Evolutionary conservation across 2,797 vertebrate genomes (phyloP).

Genomic region (Arctocebus calabarensis): DNA sequence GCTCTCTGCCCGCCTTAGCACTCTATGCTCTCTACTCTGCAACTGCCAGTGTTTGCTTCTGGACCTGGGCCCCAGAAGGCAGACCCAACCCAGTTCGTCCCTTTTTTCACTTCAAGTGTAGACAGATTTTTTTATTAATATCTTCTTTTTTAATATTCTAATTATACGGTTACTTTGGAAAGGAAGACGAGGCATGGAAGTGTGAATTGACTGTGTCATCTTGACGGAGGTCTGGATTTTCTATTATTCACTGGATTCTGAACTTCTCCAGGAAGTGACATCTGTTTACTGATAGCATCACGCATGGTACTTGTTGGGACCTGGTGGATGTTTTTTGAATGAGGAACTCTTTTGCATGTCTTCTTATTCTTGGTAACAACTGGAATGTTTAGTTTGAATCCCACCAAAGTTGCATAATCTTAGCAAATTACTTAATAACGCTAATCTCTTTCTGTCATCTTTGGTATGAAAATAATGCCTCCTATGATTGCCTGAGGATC

Average conservation of each 20-base stretch:
- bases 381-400: slow-evolving; percentile 16
- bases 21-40: background rate
- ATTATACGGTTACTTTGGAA: background rate
- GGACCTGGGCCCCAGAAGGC: background rate
- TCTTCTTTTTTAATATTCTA: background rate
- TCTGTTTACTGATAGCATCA: background rate
- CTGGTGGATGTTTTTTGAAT: background rate
- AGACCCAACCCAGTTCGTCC: background rate
- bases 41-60: background rate
- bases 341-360: background rate
- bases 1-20: background rate
- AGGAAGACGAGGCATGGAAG: background rate
- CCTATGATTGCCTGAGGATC: background rate
- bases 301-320: background rate
- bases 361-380: slow-evolving; percentile 3
- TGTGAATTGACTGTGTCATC: slow-evolving; percentile 6
- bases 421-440: background rate
- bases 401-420: background rate
- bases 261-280: background rate
- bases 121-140: background rate
- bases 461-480: slow-evolving; percentile 34
- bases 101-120: background rate
- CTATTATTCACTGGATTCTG: background rate
- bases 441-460: slow-evolving; percentile 4
- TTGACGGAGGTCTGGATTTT: background rate